Conservation (phyloP, 2,888 invertebrate species). For the Myopa tessellatipennis region DNA sequence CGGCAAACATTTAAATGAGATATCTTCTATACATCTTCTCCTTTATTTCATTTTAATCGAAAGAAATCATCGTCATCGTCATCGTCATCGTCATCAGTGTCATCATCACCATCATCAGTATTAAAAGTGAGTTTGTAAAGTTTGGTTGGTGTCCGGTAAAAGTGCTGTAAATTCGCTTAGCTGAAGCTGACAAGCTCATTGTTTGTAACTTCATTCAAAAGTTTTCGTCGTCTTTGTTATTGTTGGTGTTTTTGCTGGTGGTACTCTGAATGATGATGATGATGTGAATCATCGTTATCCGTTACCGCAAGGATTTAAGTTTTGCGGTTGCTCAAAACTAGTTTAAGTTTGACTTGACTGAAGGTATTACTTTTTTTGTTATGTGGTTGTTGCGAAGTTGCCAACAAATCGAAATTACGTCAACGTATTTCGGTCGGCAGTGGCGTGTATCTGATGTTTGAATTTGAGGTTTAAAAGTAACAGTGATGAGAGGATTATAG, state of each 20-base stretch:
- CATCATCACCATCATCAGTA: not conserved
- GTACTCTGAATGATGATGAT: not conserved
- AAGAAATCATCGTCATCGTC: not conserved
- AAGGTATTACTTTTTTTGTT: too few relatives aligned
- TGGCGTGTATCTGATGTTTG: too few relatives aligned
- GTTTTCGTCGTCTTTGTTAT: not conserved
- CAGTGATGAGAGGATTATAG: too few relatives aligned
- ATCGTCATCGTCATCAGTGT: too few relatives aligned
- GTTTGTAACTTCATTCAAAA: not conserved
- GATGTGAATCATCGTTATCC: slow-evolving; percentile 5
- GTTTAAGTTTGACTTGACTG: slow-evolving; percentile 9
- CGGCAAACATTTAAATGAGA: not conserved
- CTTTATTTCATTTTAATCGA: not conserved
- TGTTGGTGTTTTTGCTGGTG: not conserved
- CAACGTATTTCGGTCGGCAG: too few relatives aligned
- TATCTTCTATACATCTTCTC: not conserved
- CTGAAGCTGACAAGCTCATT: slow-evolving; percentile 26
- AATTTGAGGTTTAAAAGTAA: too few relatives aligned
- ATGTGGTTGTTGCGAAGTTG: too few relatives aligned
- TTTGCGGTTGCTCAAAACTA: slow-evolving; percentile 13
- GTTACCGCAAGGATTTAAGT: slow-evolving; percentile 12
- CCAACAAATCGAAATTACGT: too few relatives aligned
- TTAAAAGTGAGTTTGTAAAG: slow-evolving; percentile 22
- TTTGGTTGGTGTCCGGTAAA: slow-evolving; percentile 13
- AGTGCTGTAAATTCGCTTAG: slow-evolving; percentile 21